Base-by-base conservation (phyloP, 2,888 invertebrate genomes). In the Lochmaea crataegi region DNA sequence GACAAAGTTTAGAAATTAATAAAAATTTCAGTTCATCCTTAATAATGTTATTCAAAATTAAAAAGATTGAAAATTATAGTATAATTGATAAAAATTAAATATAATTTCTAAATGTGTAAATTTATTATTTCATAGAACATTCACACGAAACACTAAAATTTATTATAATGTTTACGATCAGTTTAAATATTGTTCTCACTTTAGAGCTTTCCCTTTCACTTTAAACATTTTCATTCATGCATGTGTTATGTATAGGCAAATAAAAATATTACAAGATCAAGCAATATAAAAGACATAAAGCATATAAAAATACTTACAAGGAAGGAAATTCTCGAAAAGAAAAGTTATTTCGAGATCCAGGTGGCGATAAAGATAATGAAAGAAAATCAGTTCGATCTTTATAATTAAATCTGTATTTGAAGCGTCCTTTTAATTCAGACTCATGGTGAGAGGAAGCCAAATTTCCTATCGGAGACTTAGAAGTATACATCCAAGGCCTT, bases 311-410 rank as follows among this genome's bases (percentile, higher is more conserved):
- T 76, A 83, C 84, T 83, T 80, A 84, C 83, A 83, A 74, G 58
- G 82, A 82, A 73, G 81, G 80, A 76, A 80, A 85, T 42, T 81
- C 81, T 71, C 78, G 77, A 74, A 80, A 75, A 48, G 81, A 78
- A 71, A 80, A 77, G 79, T 84, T 80, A 75, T 80, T 80, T 64
- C 81, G 80, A 60, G 82, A 80, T 68, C 81, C 79, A 63, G 84
- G 83, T 63, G 85, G 85, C 53, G 84, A 83, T 60, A 84, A 81
- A 69, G 86, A 86, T 64, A 85, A 79, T 58, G 85, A 86, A 67
- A 84, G 81, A 81, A 84, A 84, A 76, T 85, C 84, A 69, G 83
- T 82, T 65, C 83, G 83, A 71, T 83, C 79, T 72, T 77, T 78
- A 57, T 75, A 63, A 48, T 65, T 75, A 22, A 57, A 66, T 53